Base-by-base conservation (phyloP, 2,888 invertebrate species). In the Cinara cedri region DNA sequence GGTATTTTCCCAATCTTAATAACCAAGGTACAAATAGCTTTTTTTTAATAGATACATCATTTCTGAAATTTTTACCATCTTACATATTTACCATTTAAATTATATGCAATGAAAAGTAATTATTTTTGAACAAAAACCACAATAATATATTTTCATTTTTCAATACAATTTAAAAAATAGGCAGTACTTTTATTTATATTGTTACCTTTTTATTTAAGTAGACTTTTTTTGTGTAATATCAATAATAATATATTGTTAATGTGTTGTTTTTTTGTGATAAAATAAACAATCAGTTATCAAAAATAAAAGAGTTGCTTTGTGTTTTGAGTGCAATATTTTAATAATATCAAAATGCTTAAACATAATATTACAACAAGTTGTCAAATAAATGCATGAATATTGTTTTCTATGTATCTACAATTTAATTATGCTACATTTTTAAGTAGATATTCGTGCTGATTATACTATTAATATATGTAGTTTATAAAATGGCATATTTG, bases 241-340 rank as follows among this genome's bases (percentile, higher is more conserved):
- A 0, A 66, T 55, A 46, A 46, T 24, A 26, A 49, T 76, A 57
- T 68, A 42, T 68, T 76, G 66, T 76, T 76, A 44, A 57, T 76
- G 16, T 57, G 46, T 76, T 76, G 49, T 76, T 76, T 57, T 65
- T 3, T 76, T 76, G 66, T 76, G 57, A 76, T 76, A 76, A 60
- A 72, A 72, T 76, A 76, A 46, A 66, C 26, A 57, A 57, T 24
- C 14, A 2, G 44, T 66, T 75, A 75, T 68, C 54, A 49, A 57
- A 49, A 76, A 46, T 19, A 24, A 66, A 66, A 55, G 26, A 68
- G n/a, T 76, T 65, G 42, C 8, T 54, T 51, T 42, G 21, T 34
- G 13, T 51, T 4, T 62, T 21, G 14, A 21, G 9, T n/a, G 34
- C 3, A 34, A 34, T 44, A 10, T 49, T 34, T 19, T 71, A 42